Evolutionary conservation across 1,140 invertebrate species (phyloP).

Genomic region (Drosophila pachea): DNA sequence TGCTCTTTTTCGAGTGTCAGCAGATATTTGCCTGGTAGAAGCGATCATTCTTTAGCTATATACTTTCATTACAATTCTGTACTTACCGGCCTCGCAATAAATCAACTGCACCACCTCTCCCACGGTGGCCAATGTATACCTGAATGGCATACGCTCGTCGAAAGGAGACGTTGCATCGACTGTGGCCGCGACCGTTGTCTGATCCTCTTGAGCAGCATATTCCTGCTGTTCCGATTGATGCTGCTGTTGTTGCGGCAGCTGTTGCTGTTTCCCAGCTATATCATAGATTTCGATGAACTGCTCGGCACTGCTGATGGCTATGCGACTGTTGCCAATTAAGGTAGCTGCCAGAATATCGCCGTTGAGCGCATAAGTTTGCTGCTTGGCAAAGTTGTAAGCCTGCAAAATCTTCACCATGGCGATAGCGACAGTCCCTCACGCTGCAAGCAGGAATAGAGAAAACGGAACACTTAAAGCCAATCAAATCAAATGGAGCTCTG

Average conservation of each 20-base stretch:
- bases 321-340: constrained; percentile 68
- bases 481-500: constrained; percentile 6
- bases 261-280: constrained; percentile 62
- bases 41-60: neutral
- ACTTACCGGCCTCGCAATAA: constrained; percentile 70
- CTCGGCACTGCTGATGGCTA: constrained; percentile 75
- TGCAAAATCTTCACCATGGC: constrained; percentile 76
- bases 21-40: constrained; percentile 63
- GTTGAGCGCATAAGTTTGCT: constrained; percentile 72
- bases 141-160: constrained; percentile 56
- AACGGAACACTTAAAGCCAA: constrained; percentile 24
- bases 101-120: constrained; percentile 75
- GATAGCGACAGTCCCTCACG: constrained; percentile 1
- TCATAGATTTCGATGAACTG: constrained; percentile 78
- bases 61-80: neutral
- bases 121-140: constrained; percentile 70
- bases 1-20: constrained; percentile 73
- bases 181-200: neutral
- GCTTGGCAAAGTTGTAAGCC: constrained; percentile 75
- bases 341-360: constrained; percentile 74
- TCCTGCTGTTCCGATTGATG: constrained; percentile 33
- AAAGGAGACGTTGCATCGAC: constrained; percentile 14
- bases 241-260: constrained; percentile 24
- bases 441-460: constrained; percentile 27
- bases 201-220: constrained; percentile 17